Percentiles rank a stretch among this genome's conserved stretches.
phyloP scores from a whole-genome alignment of 1,140 invertebrate genomes.

The Drosophila nikananu region DNA sequence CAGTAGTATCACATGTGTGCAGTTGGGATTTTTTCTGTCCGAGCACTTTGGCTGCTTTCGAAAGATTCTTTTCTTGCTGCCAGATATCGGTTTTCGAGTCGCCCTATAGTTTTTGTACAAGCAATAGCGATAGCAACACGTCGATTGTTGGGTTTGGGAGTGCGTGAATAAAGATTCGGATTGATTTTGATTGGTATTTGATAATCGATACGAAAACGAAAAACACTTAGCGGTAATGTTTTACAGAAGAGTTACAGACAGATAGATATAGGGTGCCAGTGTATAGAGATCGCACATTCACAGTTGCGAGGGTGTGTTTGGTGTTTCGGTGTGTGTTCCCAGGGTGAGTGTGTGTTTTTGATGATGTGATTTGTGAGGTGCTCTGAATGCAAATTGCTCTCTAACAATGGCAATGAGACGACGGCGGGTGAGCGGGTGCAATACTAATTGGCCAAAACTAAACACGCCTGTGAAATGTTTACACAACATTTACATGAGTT shows the following conservation, averaged over 20 bases:
- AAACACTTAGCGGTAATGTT: constrained; percentile 63
- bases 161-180: constrained; percentile 40
- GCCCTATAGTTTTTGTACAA: constrained; percentile 74
- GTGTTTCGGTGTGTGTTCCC: constrained; percentile 35
- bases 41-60: constrained; percentile 85
- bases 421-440: constrained; percentile 28
- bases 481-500: constrained; percentile 55
- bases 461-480: constrained; percentile 44
- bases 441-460: constrained; percentile 60
- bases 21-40: constrained; percentile 85
- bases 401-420: constrained; percentile 39
- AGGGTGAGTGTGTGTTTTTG: constrained; percentile 22
- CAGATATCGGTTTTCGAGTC: constrained; percentile 85
- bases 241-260: constrained; percentile 36
- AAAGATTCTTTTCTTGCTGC: constrained; percentile 86
- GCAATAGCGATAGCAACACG: constrained; percentile 55
- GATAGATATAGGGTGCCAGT: constrained; percentile 36
- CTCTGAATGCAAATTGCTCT: constrained; percentile 53
- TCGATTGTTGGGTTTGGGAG: constrained; percentile 43
- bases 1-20: constrained; percentile 85
- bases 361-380: constrained; percentile 34
- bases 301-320: constrained; percentile 27
- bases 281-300: constrained; percentile 47
- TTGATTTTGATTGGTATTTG: constrained; percentile 35
- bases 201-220: constrained; percentile 34